Percentiles rank a stretch among this genome's conserved stretches.
Evolutionary conservation across 2,797 vertebrate genomes (phyloP).

Genomic region (Catostomus latipinnis): DNA sequence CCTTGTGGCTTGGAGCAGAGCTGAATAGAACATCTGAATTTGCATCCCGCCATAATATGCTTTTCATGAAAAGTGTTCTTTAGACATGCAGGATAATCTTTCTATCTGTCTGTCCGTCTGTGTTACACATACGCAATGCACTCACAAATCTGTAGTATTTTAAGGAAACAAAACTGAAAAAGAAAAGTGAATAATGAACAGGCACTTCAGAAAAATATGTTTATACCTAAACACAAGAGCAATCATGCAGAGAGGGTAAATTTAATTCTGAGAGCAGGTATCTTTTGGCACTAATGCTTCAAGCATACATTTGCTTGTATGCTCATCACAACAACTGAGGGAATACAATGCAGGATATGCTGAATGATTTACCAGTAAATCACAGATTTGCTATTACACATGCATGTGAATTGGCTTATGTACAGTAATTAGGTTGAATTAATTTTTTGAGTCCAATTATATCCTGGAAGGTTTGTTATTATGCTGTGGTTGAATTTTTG

Average conservation of each 20-base stretch:
- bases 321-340: not conserved
- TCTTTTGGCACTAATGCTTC: not conserved
- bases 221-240: not conserved
- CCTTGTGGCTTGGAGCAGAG: slow-evolving; percentile 58
- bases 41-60: not conserved
- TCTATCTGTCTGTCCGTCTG: not conserved
- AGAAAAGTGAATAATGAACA: not conserved
- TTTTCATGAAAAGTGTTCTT: too few species aligned
- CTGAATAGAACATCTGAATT: slow-evolving; percentile 64
- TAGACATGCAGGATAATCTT: too few species aligned
- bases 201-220: not conserved
- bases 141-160: not conserved
- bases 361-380: not conserved
- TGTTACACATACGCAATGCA: not conserved
- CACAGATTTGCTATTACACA: slow-evolving; percentile 2
- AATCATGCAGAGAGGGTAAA: slow-evolving; percentile 3
- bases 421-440: not conserved
- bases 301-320: not conserved
- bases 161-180: not conserved
- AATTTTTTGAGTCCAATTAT: not conserved
- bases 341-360: not conserved
- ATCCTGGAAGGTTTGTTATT: not conserved
- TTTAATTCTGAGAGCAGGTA: slow-evolving; percentile 1
- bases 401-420: slow-evolving; percentile 3
- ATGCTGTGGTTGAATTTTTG: not conserved